Base-by-base conservation (phyloP, 1,140 invertebrate genomes). In the Drosophila lacteicornis region DNA sequence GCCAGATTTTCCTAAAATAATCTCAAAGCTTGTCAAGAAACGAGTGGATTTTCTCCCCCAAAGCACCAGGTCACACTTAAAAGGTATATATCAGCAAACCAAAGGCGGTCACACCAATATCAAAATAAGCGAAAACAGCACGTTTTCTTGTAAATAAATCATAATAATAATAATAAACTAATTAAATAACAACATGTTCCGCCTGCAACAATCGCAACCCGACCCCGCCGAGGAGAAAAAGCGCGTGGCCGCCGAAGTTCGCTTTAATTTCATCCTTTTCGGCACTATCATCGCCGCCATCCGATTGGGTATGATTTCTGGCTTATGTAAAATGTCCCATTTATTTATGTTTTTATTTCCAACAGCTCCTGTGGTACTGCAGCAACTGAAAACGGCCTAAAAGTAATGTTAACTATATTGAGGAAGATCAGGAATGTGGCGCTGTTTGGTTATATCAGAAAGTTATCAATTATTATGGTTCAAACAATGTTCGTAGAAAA, bases 141-240 rank as follows among this genome's bases (percentile, higher is more conserved):
- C 53, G 55, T 50, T 71, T 71, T 50, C 6, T 70, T 73, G 45
- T 59, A 71, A 71, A 75, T 76, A 76, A 43, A 51, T 36, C 66
- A 1, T 22, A 22, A 22, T 22, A 22, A 22, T 22, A 22, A 22
- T 22, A 1, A 45, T 65, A 12, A 49, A 67, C 22, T 1, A 22
- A 19, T 40, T 33, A 75, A 17, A 49, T 6, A 53, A 25, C 58
- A 36, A n/a, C 17, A 77, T 92, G 92, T 92, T 92, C 46, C 91
- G 92, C 12, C 74, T 92, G 50, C 91, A 91, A 73, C 91, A 87
- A 78, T 77, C 92, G 17, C 91, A 92, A 57, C 82, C 92, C n/a
- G 92, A 92, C 53, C 88, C 92, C 2, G 91, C 88, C 45, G 92
- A 92, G 60, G 92, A 92, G 45, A 80, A 85, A 11, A 92, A 91